phyloP scores from a whole-genome alignment of 2,888 invertebrate genomes.

The Acrobeloides nanus region DNA sequence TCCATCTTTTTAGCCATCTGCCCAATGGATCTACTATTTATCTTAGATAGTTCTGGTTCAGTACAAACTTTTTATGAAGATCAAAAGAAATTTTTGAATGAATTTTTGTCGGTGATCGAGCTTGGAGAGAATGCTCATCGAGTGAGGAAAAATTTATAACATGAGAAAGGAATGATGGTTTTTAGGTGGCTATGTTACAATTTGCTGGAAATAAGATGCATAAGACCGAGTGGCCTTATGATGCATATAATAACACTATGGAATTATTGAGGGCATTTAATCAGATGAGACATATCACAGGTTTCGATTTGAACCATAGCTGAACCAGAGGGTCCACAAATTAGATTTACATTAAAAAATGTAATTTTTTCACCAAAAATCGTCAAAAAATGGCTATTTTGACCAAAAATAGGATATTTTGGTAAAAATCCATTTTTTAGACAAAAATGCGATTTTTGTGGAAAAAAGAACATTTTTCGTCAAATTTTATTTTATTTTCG shows the following conservation, averaged over 20 bases:
- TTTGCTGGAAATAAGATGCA: constrained; percentile 48
- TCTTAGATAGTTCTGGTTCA: constrained; percentile 49
- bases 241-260: constrained; percentile 26
- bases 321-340: too few relatives aligned
- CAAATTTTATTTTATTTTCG: too few relatives aligned
- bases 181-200: constrained; percentile 47
- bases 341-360: too few relatives aligned
- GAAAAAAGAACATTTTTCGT: too few relatives aligned
- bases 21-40: constrained; percentile 43
- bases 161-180: too few relatives aligned
- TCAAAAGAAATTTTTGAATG: constrained; percentile 29
- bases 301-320: too few relatives aligned
- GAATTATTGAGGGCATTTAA: constrained; percentile 41
- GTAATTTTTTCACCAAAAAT: too few relatives aligned
- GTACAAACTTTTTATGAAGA: constrained; percentile 40
- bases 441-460: too few relatives aligned
- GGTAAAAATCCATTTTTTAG: too few relatives aligned
- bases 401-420: too few relatives aligned
- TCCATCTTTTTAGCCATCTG: constrained; percentile 19
- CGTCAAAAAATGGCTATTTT: too few relatives aligned
- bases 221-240: constrained; percentile 47
- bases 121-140: constrained; percentile 29
- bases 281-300: constrained; percentile 33
- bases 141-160: too few relatives aligned
- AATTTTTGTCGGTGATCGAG: constrained; percentile 20